These are phyloP conservation scores for Picathartes gymnocephalus DNA, from an alignment of 2,113 vertebrate species.

Conservation along the genomic window DNA sequence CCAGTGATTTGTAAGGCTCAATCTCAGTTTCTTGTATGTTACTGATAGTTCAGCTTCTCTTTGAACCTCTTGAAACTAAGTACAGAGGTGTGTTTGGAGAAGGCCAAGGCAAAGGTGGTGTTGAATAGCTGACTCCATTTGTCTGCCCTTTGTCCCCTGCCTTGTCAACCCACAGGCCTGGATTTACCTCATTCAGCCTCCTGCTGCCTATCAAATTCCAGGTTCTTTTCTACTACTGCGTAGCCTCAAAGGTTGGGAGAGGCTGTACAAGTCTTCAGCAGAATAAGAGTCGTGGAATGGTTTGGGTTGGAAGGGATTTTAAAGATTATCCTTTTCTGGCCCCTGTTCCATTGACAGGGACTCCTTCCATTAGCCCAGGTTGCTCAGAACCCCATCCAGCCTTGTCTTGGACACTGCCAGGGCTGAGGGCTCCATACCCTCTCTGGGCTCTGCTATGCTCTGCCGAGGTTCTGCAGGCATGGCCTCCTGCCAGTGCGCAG, in stretches of 20 bases:
- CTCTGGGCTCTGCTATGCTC: not conserved
- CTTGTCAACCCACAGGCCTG: not conserved
- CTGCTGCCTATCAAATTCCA: not conserved
- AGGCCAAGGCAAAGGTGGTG: not conserved
- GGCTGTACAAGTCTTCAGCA: not conserved
- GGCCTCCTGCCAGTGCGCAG: not conserved
- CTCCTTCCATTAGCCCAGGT: no score
- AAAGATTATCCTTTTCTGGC: not conserved
- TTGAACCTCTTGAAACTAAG: not conserved
- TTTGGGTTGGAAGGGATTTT: not conserved
- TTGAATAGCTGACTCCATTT: not conserved
- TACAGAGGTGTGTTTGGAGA: not conserved
- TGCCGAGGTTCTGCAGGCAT: accelerated
- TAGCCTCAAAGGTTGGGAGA: not conserved
- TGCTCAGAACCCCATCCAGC: not conserved
- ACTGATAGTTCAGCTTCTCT: not conserved
- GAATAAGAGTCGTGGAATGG: not conserved
- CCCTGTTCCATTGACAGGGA: not conserved
- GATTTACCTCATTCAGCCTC: not conserved
- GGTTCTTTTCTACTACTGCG: not conserved
- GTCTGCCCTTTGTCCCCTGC: not conserved
- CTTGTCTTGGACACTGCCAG: not conserved
- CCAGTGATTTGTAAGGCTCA: not conserved
- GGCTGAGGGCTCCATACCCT: not conserved
- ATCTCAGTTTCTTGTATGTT: not conserved